Percentiles rank a stretch among this genome's conserved stretches.
These are phyloP conservation scores for Orthosia cruda DNA, from an alignment of 2,888 invertebrate genomes.

Conservation along the genomic window DNA sequence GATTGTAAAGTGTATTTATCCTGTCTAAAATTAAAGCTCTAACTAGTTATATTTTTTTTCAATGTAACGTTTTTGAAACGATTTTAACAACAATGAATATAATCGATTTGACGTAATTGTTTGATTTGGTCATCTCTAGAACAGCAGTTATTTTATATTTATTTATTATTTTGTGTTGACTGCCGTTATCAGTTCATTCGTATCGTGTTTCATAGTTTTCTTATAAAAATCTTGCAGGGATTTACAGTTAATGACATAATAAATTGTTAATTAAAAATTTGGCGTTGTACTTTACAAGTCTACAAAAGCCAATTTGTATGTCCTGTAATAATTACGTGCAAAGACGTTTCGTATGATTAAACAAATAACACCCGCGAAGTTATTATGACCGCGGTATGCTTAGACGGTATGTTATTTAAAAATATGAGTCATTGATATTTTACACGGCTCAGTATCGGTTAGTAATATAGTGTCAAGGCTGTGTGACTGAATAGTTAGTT, in stretches of 20 bases:
- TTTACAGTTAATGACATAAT: background rate
- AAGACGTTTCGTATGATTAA: conserved; percentile 61
- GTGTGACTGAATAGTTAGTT: conserved; percentile 64
- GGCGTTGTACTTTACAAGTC: background rate
- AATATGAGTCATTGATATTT: conserved; percentile 77
- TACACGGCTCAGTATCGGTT: conserved; percentile 80
- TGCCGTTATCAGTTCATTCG: background rate
- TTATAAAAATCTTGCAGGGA: background rate
- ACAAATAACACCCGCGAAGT: conserved; percentile 66
- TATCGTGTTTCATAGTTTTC: conserved; percentile 1
- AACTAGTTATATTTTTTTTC: too few species aligned
- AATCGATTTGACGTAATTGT: background rate
- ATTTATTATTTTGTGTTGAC: conserved; percentile 6
- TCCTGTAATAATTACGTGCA: conserved; percentile 4
- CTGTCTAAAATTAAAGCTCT: too few species aligned
- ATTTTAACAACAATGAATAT: background rate
- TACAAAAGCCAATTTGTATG: background rate
- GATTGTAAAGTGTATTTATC: too few species aligned
- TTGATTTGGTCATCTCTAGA: conserved; percentile 2
- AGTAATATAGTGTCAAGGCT: conserved; percentile 84
- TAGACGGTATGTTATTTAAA: conserved; percentile 64
- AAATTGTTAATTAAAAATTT: background rate
- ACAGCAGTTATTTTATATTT: background rate
- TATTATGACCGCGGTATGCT: conserved; percentile 31
- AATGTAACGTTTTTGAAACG: background rate